A percentile compares a stretch with the other conserved stretches of the same genome.
Evolutionary conservation across 2,797 vertebrate species (phyloP).

Genomic region (Tapirus indicus): DNA sequence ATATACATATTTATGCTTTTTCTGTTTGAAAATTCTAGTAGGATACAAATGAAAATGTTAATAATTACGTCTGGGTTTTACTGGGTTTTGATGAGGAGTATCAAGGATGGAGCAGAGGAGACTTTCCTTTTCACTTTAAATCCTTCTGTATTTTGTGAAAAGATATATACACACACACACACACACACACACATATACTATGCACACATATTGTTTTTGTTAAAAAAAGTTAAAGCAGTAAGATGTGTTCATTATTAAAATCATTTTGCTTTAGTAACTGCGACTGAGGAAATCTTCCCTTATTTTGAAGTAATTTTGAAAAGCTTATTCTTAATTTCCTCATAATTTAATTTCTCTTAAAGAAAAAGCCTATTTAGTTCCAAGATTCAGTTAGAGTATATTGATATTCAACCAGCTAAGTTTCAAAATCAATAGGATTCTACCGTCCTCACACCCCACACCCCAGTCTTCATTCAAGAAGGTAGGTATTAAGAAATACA

Average conservation of each 20-base stretch:
- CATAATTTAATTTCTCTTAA: conserved; percentile 35
- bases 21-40: background rate
- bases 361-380: background rate
- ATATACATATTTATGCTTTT: background rate
- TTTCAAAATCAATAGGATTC: background rate
- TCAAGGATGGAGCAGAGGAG: background rate
- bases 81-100: background rate
- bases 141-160: background rate
- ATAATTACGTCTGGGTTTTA: background rate
- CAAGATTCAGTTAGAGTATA: background rate
- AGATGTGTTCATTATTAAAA: background rate
- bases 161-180: background rate
- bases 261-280: background rate
- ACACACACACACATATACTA: background rate
- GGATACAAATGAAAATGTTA: background rate
- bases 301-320: conserved; percentile 41
- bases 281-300: background rate
- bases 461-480: background rate
- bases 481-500: background rate
- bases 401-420: background rate
- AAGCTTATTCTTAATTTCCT: background rate
- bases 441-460: accelerated
- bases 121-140: conserved; percentile 19
- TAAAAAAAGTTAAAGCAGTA: background rate
- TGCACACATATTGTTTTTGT: background rate